Conservation (phyloP, 2,888 invertebrate species). For the Mesoligia furuncula region DNA sequence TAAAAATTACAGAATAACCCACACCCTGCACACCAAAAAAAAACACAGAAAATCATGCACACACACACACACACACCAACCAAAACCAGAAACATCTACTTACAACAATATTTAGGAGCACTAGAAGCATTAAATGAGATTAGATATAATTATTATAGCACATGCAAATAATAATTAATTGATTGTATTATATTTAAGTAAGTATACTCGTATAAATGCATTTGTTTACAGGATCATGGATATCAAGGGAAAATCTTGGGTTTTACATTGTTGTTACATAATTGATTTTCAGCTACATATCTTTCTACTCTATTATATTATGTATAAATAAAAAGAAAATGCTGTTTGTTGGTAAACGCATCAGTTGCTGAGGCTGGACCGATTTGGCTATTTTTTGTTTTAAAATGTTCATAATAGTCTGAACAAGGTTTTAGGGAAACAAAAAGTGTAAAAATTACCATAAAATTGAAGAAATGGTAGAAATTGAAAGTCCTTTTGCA, state of each 20-base stretch:
- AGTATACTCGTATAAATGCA: constrained; percentile 11
- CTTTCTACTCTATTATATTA: too few species aligned
- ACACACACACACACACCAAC: constrained; percentile 27
- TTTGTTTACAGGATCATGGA: neutral
- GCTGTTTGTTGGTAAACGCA: neutral
- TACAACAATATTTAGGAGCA: constrained; percentile 63
- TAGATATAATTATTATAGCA: constrained; percentile 33
- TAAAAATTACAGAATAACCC: neutral
- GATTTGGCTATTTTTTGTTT: neutral
- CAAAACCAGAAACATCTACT: constrained; percentile 49
- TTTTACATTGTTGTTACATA: neutral
- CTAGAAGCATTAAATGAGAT: constrained; percentile 62
- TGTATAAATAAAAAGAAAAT: neutral
- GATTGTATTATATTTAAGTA: neutral
- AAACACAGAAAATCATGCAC: constrained; percentile 34
- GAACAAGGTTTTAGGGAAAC: neutral
- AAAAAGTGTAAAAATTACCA: neutral
- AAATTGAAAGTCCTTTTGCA: neutral
- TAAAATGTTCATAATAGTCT: neutral
- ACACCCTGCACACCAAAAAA: neutral
- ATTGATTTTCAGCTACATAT: neutral
- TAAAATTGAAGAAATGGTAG: neutral
- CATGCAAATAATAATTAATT: constrained; percentile 44
- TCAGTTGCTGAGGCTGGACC: neutral
- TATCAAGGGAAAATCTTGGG: neutral